Evolutionary conservation across 2,888 invertebrate genomes (phyloP).

Genomic region (Creontiades dilutus): DNA sequence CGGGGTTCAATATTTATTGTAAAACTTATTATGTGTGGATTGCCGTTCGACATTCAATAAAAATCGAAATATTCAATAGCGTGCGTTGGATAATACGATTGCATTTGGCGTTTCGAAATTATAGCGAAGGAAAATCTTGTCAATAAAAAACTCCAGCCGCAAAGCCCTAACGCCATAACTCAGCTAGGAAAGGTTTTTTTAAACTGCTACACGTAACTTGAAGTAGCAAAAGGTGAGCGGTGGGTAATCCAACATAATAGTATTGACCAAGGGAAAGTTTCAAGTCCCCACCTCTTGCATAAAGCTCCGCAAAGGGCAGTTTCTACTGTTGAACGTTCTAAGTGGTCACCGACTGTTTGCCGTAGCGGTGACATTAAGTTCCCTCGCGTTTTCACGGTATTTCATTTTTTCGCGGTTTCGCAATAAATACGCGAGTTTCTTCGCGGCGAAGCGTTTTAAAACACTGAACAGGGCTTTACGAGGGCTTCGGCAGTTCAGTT

Average conservation of each 20-base stretch:
- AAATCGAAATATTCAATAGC: no score
- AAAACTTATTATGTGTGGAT: no score
- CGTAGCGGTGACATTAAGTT: background rate
- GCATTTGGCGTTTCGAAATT: no score
- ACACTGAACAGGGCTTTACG: background rate
- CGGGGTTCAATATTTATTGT: no score
- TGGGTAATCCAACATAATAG: background rate
- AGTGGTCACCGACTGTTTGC: background rate
- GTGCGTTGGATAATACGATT: no score
- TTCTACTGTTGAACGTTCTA: background rate
- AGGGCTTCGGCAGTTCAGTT: background rate
- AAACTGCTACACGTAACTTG: slow-evolving; percentile 10
- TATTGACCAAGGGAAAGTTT: slow-evolving; percentile 18
- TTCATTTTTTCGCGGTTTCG: background rate
- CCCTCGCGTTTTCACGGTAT: background rate
- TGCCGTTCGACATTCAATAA: no score
- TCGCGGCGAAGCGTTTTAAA: background rate
- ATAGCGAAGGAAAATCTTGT: no score
- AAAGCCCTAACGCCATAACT: no score
- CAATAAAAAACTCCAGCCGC: no score
- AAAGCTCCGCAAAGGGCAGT: slow-evolving; percentile 2
- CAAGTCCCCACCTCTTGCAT: slow-evolving; percentile 5
- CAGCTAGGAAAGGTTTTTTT: background rate
- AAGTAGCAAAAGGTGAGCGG: slow-evolving; percentile 11
- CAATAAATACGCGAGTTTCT: background rate